A percentile compares a stretch with the other conserved stretches of the same genome.
phyloP scores from a whole-genome alignment of 2,797 vertebrate species.

The Synaphobranchus kaupii region DNA sequence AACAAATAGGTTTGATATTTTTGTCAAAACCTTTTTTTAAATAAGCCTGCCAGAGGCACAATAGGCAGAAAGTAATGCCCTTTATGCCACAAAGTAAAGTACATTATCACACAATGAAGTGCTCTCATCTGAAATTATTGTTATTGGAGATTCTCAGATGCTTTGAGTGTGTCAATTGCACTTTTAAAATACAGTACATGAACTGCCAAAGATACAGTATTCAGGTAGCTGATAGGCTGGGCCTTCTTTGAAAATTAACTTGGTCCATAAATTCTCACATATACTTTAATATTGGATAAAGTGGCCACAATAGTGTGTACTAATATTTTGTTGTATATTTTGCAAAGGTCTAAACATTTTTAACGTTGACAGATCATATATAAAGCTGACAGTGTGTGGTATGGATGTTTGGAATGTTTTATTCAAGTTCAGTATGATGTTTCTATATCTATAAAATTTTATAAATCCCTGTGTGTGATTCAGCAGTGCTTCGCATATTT shows the following conservation, averaged over 20 bases:
- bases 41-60: constrained; percentile 47
- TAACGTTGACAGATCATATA: constrained; percentile 19
- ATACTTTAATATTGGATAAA: constrained; percentile 42
- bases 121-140: constrained; percentile 21
- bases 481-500: constrained; percentile 52
- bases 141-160: constrained; percentile 20
- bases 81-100: constrained; percentile 6
- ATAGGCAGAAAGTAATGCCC: constrained; percentile 43
- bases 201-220: constrained; percentile 68
- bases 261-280: constrained; percentile 24
- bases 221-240: constrained; percentile 41
- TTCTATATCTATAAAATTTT: constrained; percentile 40
- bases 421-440: constrained; percentile 49
- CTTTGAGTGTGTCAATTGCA: constrained; percentile 43
- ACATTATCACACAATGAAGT: neutral
- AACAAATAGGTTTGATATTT: constrained; percentile 2
- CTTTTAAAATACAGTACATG: constrained; percentile 51
- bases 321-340: constrained; percentile 50
- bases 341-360: constrained; percentile 43
- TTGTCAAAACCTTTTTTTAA: constrained; percentile 8
- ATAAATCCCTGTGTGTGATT: constrained; percentile 40
- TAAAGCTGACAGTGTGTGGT: constrained; percentile 32
- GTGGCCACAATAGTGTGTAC: constrained; percentile 31
- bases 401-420: constrained; percentile 59
- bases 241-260: constrained; percentile 38